Evolutionary conservation across 1,140 invertebrate genomes (phyloP).

Genomic region (Drosophila hydei): DNA sequence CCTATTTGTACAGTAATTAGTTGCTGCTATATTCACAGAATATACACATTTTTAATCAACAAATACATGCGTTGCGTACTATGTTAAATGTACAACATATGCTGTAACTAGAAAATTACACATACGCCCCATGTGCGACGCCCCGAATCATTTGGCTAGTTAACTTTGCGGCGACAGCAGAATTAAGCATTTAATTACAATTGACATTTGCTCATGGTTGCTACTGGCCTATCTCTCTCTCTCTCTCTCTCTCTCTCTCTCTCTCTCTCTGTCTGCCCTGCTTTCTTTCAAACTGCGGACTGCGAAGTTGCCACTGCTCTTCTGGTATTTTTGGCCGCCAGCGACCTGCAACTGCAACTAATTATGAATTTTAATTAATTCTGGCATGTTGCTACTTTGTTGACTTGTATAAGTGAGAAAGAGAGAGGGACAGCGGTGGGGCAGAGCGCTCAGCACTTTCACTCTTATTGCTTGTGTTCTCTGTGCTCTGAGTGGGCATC

Average conservation of each 20-base stretch:
- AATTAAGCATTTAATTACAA: constrained; percentile 51
- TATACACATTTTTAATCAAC: too few species aligned
- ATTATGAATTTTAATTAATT: constrained; percentile 76
- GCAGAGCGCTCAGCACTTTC: constrained; percentile 12
- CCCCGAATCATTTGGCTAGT: constrained; percentile 6
- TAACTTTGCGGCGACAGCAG: constrained; percentile 15
- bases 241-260: background rate
- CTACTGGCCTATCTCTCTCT: background rate
- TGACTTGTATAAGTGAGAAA: constrained; percentile 17
- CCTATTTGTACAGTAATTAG: too few species aligned
- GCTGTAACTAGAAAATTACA: constrained; percentile 1
- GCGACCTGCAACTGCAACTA: constrained; percentile 60
- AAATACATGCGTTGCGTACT: too few species aligned
- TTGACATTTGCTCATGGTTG: constrained; percentile 24
- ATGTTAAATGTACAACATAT: background rate
- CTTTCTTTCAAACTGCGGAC: constrained; percentile 8
- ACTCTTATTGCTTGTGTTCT: constrained; percentile 8
- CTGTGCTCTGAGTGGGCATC: constrained; percentile 5
- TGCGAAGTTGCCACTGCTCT: constrained; percentile 34
- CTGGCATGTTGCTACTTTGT: constrained; percentile 55
- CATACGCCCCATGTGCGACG: constrained; percentile 10
- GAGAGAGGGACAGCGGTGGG: background rate
- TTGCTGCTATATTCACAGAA: too few species aligned
- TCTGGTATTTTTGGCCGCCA: constrained; percentile 48
- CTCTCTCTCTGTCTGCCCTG: background rate